Evolutionary conservation across 2,888 invertebrate genomes (phyloP).

Genomic region (Spodoptera exigua): DNA sequence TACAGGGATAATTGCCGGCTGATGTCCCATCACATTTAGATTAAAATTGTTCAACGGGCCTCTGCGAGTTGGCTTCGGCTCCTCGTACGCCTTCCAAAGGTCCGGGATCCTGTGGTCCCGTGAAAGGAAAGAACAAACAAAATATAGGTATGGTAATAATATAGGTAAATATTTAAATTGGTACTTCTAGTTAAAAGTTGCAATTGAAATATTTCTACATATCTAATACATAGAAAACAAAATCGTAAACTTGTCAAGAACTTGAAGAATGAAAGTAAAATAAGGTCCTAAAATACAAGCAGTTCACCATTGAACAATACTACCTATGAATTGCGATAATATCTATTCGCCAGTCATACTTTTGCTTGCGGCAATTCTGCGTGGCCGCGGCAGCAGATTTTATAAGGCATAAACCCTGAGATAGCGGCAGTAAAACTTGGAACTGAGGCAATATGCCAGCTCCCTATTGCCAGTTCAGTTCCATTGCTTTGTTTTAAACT

Average conservation of each 20-base stretch:
- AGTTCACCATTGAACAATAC: slow-evolving; percentile 67
- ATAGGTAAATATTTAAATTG: too few relatives aligned
- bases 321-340: slow-evolving; percentile 75
- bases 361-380: slow-evolving; percentile 72
- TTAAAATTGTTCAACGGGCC: too few relatives aligned
- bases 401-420: slow-evolving; percentile 85
- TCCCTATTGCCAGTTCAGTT: slow-evolving; percentile 75
- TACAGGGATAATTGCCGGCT: too few relatives aligned
- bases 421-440: slow-evolving; percentile 83
- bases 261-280: slow-evolving; percentile 60
- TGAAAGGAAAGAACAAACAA: too few relatives aligned
- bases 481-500: slow-evolving; percentile 82
- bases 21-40: too few relatives aligned
- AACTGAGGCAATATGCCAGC: slow-evolving; percentile 84
- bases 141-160: too few relatives aligned
- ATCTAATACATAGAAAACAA: slow-evolving; percentile 44
- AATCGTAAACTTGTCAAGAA: slow-evolving; percentile 63
- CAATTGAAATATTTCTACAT: too few relatives aligned
- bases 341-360: slow-evolving; percentile 74
- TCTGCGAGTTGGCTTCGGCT: too few relatives aligned
- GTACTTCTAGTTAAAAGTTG: too few relatives aligned
- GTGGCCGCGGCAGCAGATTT: slow-evolving; percentile 79
- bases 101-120: too few relatives aligned
- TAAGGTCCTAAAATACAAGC: slow-evolving; percentile 60
- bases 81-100: too few relatives aligned